Conservation (phyloP, 2,888 invertebrate species). For the Rhyacophila evoluta region DNA sequence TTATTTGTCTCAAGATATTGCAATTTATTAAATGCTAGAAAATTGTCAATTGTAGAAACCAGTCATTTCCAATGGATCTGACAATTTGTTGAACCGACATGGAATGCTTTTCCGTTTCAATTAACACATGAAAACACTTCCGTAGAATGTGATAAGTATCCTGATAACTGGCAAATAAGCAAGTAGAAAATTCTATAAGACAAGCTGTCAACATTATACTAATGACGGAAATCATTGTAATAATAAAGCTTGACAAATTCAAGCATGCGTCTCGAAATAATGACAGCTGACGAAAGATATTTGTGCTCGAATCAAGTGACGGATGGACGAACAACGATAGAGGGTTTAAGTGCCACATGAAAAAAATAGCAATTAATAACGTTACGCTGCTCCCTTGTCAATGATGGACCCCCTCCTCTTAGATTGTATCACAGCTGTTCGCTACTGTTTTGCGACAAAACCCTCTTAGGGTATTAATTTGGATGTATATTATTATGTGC, state of each 20-base stretch:
- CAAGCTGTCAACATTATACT: too few relatives aligned
- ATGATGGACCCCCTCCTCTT: background rate
- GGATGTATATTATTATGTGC: background rate
- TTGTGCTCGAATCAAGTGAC: slow-evolving; percentile 42
- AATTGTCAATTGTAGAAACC: too few relatives aligned
- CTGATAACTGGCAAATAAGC: too few relatives aligned
- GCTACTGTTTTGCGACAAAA: slow-evolving; percentile 46
- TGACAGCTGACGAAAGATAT: slow-evolving; percentile 47
- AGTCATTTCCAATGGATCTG: too few relatives aligned
- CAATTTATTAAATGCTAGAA: too few relatives aligned
- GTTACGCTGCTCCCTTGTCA: slow-evolving; percentile 45
- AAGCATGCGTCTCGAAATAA: slow-evolving; percentile 23
- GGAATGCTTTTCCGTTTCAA: too few relatives aligned
- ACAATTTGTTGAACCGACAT: too few relatives aligned
- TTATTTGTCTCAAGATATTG: too few relatives aligned
- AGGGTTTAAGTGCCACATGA: slow-evolving; percentile 52
- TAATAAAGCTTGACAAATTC: background rate
- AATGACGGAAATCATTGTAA: too few relatives aligned
- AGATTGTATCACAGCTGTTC: slow-evolving; percentile 48
- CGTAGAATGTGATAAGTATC: too few relatives aligned
- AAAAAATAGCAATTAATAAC: slow-evolving; percentile 55
- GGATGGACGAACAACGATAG: slow-evolving; percentile 44
- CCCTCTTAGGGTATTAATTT: background rate
- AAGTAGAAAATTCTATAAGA: too few relatives aligned
- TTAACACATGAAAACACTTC: too few relatives aligned